Percentiles rank a stretch among this genome's conserved stretches.
These are phyloP conservation scores for Ctenodactylus gundi DNA, from an alignment of 2,113 vertebrate genomes.

Conservation along the genomic window DNA sequence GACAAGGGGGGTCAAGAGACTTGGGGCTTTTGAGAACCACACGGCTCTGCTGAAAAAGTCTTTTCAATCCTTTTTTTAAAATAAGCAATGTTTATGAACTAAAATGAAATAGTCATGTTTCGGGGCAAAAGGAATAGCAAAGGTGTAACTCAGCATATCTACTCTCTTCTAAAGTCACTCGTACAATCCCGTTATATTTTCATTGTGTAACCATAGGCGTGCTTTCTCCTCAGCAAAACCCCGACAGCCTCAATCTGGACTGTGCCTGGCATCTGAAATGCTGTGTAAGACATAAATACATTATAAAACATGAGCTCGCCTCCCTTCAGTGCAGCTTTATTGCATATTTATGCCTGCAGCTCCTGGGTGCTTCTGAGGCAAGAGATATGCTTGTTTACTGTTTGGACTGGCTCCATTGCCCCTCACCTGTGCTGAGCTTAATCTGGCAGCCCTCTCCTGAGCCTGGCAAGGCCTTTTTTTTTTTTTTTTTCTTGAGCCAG, in stretches of 20 bases:
- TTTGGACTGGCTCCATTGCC: background rate
- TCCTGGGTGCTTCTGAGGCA: constrained; percentile 29
- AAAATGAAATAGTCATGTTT: background rate
- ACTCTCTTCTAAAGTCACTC: background rate
- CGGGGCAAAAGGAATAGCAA: background rate
- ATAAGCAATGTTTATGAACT: background rate
- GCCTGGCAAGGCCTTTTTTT: background rate
- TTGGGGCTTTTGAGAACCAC: background rate
- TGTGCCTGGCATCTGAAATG: constrained; percentile 2
- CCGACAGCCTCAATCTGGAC: background rate
- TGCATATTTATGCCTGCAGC: constrained; percentile 42
- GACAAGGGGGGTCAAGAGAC: background rate
- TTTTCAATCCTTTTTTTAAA: background rate
- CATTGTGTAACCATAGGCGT: background rate
- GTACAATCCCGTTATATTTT: background rate
- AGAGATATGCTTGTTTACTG: constrained; percentile 50
- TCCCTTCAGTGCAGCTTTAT: background rate
- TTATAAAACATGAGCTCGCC: constrained; percentile 37
- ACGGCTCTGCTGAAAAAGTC: background rate
- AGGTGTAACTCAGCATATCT: background rate
- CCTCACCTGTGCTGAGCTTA: constrained; percentile 39
- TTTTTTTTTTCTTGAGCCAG: background rate
- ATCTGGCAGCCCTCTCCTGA: constrained; percentile 30
- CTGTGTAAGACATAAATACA: background rate
- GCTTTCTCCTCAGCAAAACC: background rate